Evolutionary conservation across 2,888 invertebrate genomes (phyloP), one percentile per base, ranked within the genome.

Genomic region (Apamea crenata): DNA sequence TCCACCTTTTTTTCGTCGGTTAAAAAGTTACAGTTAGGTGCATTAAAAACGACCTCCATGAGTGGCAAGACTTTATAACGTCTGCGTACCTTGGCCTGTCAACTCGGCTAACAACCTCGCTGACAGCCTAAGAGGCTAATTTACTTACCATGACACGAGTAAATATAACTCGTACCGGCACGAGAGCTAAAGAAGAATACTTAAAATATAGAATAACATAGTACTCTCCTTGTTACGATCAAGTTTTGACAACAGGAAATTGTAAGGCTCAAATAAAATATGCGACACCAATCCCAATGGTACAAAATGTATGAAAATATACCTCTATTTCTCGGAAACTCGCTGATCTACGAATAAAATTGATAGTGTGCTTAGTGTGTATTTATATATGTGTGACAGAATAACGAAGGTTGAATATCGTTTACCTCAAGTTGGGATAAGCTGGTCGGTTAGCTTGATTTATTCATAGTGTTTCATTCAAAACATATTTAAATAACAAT

Each of bases 201-300:
- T 29, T 36, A 29, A 69, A n/a, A 81, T 25, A 36, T 47, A 66
- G 16, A 44, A 53, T 47, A 36, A 76, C 40, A 76, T 56, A 10
- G 16, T 29, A 29, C 40, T 50, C 25, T 69, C n/a, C 53, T 53
- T 70, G 44, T 84, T 73, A 53, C 67, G 50, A 67, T 70, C 65
- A 79, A 78, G 73, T 84, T 82, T 65, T 61, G 69, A 70, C 79
- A 29, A 29, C 44, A 21, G 84, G 69, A 79, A 74, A 84, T 78
- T 69, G 72, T 78, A 81, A 77, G 56, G 50, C 36, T 59, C 79
- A 66, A 53, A 84, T 84, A 79, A 78, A 79, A 82, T 66, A 66
- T 78, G 25, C 16, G 50, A 59, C 47, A 21, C 21, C n/a, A 73
- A 50, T 69, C 65, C 69, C 65, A 25, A 10, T 21, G 50, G 79